phyloP scores from a whole-genome alignment of 64 coral and sea anemone genomes.

The Actinia equina region DNA sequence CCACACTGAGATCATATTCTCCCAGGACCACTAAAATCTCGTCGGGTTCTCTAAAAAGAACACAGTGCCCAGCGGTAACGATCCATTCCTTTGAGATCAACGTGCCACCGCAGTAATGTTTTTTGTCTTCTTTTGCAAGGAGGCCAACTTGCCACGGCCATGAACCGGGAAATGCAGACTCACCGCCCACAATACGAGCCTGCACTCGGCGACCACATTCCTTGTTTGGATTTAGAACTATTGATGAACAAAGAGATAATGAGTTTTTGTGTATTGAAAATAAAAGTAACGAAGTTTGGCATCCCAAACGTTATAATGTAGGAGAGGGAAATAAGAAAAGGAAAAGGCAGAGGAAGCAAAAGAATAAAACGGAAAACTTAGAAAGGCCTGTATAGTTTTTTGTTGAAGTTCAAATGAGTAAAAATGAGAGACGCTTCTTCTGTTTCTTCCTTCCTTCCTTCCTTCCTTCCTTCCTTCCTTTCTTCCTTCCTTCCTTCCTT shows the following conservation, averaged over 20 bases:
- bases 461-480: too few species aligned
- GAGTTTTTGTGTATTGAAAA: too few species aligned
- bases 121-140: neutral
- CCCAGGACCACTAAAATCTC: conserved; percentile 36
- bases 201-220: conserved; percentile 31
- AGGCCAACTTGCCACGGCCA: conserved; percentile 75
- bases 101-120: conserved; percentile 51
- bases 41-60: conserved; percentile 9
- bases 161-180: conserved; percentile 36
- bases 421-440: too few species aligned
- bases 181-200: conserved; percentile 56
- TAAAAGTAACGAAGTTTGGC: too few species aligned
- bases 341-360: too few species aligned
- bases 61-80: conserved; percentile 63
- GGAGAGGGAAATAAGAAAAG: too few species aligned
- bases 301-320: too few species aligned
- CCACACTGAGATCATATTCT: conserved; percentile 33
- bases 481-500: too few species aligned
- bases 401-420: too few species aligned
- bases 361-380: too few species aligned
- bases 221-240: conserved; percentile 26
- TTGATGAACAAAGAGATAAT: neutral
- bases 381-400: too few species aligned
- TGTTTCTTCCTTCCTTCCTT: too few species aligned
- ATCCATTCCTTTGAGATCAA: conserved; percentile 63